phyloP scores from a whole-genome alignment of 2,888 invertebrate species.

The Axea sp. region DNA sequence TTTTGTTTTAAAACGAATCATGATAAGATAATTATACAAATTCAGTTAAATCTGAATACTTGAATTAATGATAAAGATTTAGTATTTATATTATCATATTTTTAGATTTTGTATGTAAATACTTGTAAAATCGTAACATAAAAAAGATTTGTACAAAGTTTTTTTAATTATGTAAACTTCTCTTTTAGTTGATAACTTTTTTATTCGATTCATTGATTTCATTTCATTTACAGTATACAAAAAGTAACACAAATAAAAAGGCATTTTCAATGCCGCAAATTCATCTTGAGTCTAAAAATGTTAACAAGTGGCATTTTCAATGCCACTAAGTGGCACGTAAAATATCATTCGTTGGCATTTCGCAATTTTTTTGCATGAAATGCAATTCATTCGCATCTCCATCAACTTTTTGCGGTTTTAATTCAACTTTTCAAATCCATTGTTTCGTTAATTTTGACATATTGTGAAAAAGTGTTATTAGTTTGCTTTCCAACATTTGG shows the following conservation, averaged over 20 bases:
- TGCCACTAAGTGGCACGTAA: constrained; percentile 36
- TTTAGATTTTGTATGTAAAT: too few relatives aligned
- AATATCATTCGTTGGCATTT: constrained; percentile 52
- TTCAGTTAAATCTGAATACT: too few relatives aligned
- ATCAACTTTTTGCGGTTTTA: constrained; percentile 35
- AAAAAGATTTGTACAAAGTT: too few relatives aligned
- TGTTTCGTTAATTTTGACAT: constrained; percentile 7
- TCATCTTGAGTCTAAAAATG: constrained; percentile 33
- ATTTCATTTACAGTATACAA: constrained; percentile 10
- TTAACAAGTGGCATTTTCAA: constrained; percentile 38
- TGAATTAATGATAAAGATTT: too few relatives aligned
- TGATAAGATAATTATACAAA: too few relatives aligned
- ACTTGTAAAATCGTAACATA: too few relatives aligned
- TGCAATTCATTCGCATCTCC: constrained; percentile 17
- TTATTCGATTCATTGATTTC: constrained; percentile 27
- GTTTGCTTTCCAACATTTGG: too few relatives aligned
- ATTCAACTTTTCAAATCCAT: too few relatives aligned
- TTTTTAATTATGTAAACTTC: too few relatives aligned
- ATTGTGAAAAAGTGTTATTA: constrained; percentile 1
- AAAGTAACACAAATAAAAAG: not conserved
- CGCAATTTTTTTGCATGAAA: constrained; percentile 25
- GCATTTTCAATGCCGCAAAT: constrained; percentile 8
- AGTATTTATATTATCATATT: too few relatives aligned
- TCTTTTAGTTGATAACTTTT: too few relatives aligned
- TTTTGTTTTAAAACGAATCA: too few relatives aligned